Evolutionary conservation across 2,888 invertebrate species (phyloP).

Genomic region (Polyploca ridens): DNA sequence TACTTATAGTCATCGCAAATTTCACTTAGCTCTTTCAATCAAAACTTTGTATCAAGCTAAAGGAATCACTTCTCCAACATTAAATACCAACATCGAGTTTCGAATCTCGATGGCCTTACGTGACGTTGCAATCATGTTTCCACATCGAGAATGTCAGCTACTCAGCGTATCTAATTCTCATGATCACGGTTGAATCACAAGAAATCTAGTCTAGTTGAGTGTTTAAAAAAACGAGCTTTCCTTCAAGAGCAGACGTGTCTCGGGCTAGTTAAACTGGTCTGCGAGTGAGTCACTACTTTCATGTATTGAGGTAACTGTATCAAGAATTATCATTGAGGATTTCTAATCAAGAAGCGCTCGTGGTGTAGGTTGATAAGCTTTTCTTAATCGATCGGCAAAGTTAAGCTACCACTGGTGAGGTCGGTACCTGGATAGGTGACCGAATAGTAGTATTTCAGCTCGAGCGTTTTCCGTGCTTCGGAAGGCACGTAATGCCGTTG

Average conservation of each 20-base stretch:
- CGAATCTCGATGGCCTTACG: slow-evolving; percentile 2
- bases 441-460: no score
- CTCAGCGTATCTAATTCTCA: slow-evolving; percentile 19
- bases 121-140: background rate
- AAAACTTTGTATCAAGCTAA: background rate
- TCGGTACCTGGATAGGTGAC: no score
- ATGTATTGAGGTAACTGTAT: background rate
- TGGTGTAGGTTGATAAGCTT: no score
- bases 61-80: background rate
- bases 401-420: no score
- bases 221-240: slow-evolving; percentile 18
- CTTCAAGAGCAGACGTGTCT: slow-evolving; percentile 8
- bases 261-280: slow-evolving; percentile 17
- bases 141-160: background rate
- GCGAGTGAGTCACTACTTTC: slow-evolving; percentile 18
- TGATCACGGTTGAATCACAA: slow-evolving; percentile 24
- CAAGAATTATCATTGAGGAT: background rate
- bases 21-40: no score
- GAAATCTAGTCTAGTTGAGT: slow-evolving; percentile 34
- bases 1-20: no score
- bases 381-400: no score
- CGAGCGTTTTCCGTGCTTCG: no score
- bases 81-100: background rate
- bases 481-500: no score
- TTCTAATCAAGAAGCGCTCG: no score